phyloP scores from a whole-genome alignment of 2,113 vertebrate genomes.

The Brachyhypopomus gauderio region DNA sequence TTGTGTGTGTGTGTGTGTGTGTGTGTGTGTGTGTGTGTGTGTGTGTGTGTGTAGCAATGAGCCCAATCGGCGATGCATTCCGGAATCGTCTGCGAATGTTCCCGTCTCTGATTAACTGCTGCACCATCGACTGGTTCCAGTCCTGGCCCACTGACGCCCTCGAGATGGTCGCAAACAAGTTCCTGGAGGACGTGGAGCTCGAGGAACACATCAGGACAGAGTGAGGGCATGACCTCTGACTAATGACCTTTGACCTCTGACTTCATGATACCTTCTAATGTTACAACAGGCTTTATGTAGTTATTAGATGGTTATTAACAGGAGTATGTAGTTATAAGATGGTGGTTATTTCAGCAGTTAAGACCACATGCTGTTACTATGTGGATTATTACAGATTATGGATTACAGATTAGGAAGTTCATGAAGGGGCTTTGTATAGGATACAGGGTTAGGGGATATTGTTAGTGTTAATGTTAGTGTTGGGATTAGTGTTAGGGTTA shows the following conservation, averaged over 20 bases:
- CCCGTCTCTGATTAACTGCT: slow-evolving; percentile 93
- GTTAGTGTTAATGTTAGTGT: no score
- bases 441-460: no score
- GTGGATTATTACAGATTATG: no score
- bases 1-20: slow-evolving; percentile 21
- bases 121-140: slow-evolving; percentile 96
- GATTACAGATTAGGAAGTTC: no score
- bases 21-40: slow-evolving; percentile 1
- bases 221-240: slow-evolving; percentile 67
- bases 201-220: slow-evolving; percentile 75
- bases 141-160: slow-evolving; percentile 90
- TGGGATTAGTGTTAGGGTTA: no score
- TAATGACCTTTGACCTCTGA: neutral
- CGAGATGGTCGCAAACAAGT: slow-evolving; percentile 92
- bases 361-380: no score
- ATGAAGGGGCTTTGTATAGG: no score
- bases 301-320: no score
- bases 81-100: slow-evolving; percentile 91
- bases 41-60: slow-evolving; percentile 80
- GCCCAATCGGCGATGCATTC: slow-evolving; percentile 91
- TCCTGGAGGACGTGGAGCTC: slow-evolving; percentile 88
- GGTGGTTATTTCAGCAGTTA: no score
- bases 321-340: no score
- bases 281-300: no score
- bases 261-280: no score